Percentiles rank a stretch among this genome's conserved stretches.
phyloP scores from a whole-genome alignment of 64 coral and sea anemone genomes.

The Dendronephthya gigantea region DNA sequence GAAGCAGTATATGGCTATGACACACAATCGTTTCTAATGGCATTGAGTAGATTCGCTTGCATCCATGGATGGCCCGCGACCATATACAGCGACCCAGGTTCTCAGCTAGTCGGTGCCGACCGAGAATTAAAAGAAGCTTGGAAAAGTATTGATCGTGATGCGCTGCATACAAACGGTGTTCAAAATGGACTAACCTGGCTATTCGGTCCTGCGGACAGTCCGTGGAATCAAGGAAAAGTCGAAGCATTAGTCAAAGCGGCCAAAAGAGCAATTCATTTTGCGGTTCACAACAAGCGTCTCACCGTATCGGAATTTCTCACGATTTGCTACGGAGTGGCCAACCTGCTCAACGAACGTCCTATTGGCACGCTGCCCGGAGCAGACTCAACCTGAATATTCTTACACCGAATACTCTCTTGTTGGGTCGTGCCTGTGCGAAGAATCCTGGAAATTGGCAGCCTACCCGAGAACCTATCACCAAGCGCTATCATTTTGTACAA shows the following conservation, averaged over 20 bases:
- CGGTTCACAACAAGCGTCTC: slow-evolving; percentile 10
- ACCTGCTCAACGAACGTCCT: not conserved
- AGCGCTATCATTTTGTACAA: no score
- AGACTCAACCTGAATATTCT: no score
- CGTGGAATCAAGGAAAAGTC: slow-evolving; percentile 24
- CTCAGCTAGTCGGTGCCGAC: not conserved
- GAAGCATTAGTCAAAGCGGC: slow-evolving; percentile 33
- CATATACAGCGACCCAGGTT: not conserved
- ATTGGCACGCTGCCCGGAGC: no score
- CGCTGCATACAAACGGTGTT: not conserved
- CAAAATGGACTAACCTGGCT: slow-evolving; percentile 11
- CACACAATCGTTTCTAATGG: not conserved
- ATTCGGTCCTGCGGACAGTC: slow-evolving; percentile 22
- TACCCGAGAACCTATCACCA: no score
- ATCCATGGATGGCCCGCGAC: not conserved
- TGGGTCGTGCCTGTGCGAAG: no score
- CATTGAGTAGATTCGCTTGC: not conserved
- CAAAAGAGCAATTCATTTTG: slow-evolving; percentile 6
- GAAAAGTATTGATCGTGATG: not conserved
- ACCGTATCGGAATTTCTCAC: slow-evolving; percentile 35
- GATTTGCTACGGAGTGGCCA: slow-evolving; percentile 19
- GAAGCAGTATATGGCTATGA: not conserved
- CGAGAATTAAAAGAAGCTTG: slow-evolving; percentile 1
- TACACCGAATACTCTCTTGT: no score
- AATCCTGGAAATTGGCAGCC: no score